These are phyloP conservation scores for Brachionus sp. DNA, from an alignment of 1,140 invertebrate species.

Conservation along the genomic window DNA sequence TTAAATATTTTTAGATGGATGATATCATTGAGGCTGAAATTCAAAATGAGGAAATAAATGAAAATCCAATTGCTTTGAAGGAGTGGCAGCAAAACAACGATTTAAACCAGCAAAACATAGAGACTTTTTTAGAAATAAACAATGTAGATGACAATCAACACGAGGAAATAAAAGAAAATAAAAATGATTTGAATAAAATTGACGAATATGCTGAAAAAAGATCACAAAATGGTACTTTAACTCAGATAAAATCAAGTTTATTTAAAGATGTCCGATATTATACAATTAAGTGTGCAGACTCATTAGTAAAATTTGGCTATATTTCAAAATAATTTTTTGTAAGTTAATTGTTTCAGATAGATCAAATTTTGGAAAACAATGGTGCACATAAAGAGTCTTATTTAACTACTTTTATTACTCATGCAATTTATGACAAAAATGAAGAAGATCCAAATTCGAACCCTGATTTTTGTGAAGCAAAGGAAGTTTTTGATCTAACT, in stretches of 20 bases:
- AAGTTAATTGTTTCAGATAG: background rate
- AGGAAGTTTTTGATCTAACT: background rate
- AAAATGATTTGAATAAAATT: background rate
- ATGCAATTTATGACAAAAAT: conserved; percentile 27
- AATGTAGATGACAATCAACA: background rate
- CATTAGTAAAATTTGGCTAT: background rate
- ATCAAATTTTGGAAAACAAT: conserved; percentile 4
- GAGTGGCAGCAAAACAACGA: background rate
- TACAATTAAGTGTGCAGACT: background rate
- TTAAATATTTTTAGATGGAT: background rate
- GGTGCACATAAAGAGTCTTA: conserved; percentile 30
- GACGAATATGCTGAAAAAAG: background rate
- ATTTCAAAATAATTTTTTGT: background rate
- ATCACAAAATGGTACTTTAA: background rate
- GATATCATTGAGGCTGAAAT: background rate
- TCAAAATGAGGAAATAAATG: background rate
- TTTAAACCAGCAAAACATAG: background rate
- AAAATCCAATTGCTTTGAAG: background rate
- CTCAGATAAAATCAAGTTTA: background rate
- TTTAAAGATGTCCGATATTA: conserved; percentile 13
- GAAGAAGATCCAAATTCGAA: conserved; percentile 31
- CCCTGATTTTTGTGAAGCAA: conserved; percentile 5
- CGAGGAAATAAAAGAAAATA: background rate
- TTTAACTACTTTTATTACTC: conserved; percentile 24
- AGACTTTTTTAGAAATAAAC: background rate